These are phyloP conservation scores for Adelges cooleyi DNA, from an alignment of 1,140 invertebrate species.

Conservation along the genomic window DNA sequence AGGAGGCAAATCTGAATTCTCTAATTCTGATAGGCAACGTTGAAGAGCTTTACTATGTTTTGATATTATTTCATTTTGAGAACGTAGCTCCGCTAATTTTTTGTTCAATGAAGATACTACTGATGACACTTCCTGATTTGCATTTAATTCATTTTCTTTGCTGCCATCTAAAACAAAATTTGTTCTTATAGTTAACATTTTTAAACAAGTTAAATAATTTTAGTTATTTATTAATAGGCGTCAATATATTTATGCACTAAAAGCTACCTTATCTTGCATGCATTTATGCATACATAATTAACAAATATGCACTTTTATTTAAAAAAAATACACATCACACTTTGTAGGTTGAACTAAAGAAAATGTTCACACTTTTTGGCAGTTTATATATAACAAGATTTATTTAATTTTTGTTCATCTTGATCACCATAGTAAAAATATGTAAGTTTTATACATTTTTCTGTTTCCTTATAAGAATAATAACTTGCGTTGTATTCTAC, in stretches of 20 bases:
- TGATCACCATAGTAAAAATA: too few species aligned
- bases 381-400: too few species aligned
- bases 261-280: too few species aligned
- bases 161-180: neutral
- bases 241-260: neutral
- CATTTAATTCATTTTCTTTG: constrained; percentile 18
- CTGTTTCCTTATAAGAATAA: too few species aligned
- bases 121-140: constrained; percentile 17
- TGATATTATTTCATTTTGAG: constrained; percentile 63
- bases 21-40: constrained; percentile 70
- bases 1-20: constrained; percentile 50
- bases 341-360: too few species aligned
- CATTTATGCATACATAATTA: too few species aligned
- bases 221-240: neutral
- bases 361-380: too few species aligned
- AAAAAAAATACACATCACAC: too few species aligned
- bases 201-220: neutral
- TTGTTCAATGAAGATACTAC: constrained; percentile 1
- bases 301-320: too few species aligned
- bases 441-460: too few species aligned
- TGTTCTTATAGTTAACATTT: constrained; percentile 4
- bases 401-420: too few species aligned
- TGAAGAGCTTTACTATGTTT: constrained; percentile 79
- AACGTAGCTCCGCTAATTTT: constrained; percentile 4
- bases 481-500: too few species aligned